Evolutionary conservation across 2,888 invertebrate species (phyloP).

Genomic region (Parnassius orleans): DNA sequence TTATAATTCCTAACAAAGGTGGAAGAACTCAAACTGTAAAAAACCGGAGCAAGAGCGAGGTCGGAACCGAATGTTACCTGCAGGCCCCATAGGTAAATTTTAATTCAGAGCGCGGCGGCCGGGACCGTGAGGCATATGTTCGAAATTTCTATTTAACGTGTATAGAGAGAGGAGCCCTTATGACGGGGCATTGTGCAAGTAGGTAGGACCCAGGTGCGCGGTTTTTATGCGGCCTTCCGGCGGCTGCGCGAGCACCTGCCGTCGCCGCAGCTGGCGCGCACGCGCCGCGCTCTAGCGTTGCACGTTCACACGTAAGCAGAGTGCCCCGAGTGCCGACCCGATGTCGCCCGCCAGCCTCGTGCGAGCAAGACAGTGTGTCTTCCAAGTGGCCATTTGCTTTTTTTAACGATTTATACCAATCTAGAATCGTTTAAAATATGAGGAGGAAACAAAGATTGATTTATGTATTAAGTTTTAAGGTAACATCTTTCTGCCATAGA

Average conservation of each 20-base stretch:
- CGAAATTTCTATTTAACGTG: slow-evolving; percentile 50
- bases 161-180: slow-evolving; percentile 44
- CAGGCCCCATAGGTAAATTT: slow-evolving; percentile 11
- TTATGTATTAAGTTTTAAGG: no score
- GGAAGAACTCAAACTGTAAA: not conserved
- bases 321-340: no score
- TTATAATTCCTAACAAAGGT: slow-evolving; percentile 3
- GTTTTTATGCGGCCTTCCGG: slow-evolving; percentile 75
- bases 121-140: slow-evolving; percentile 53
- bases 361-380: no score
- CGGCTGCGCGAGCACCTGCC: slow-evolving; percentile 77
- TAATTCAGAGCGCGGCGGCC: not conserved
- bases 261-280: slow-evolving; percentile 67
- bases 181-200: slow-evolving; percentile 67
- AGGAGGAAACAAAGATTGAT: no score
- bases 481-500: no score
- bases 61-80: slow-evolving; percentile 32
- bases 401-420: no score
- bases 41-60: slow-evolving; percentile 9
- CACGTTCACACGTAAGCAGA: slow-evolving; percentile 30
- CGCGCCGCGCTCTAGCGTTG: slow-evolving; percentile 42
- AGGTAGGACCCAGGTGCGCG: slow-evolving; percentile 71
- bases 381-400: no score
- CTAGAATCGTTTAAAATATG: no score
- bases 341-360: no score